Base-by-base conservation (phyloP, 2,113 vertebrate species). In the Egretta garzetta region DNA sequence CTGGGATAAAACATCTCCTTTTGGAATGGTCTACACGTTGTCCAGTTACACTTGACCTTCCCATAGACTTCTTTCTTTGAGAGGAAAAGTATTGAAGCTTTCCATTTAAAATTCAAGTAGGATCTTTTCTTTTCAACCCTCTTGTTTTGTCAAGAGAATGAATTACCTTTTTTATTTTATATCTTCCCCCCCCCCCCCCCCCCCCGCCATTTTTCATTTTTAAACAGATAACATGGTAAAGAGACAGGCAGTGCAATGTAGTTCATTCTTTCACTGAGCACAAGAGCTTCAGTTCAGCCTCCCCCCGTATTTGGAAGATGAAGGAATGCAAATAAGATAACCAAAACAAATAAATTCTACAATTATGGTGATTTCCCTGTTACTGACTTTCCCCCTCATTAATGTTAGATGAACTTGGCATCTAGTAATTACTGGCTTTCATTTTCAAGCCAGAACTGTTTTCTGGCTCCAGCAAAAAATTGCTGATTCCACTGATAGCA, bases 341-440 rank as follows among this genome's bases (percentile, higher is more conserved):
- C 79, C n/a, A 81, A 94, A 79, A 33, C 63, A 85, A 83, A 59
- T 41, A 66, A 77, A 91, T 73, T 76, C 52, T 72, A 82, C 74
- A 70, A 43, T 96, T 87, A 92, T 62, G 60, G 85, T 80, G 74
- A 84, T 93, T 96, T 89, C 23, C 35, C n/a, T 71, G 59, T 80
- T 94, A 28, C 62, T 83, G 55, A 64, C 53, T 93, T 63, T 15
- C n/a, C 39, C 22, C 23, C 39, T 96, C 70, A 55, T 95, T 96
- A 89, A 92, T 55, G 47, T 95, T 93, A 76, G 56, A 89, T 92
- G 76, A 90, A 94, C 81, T 96, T 96, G 87, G 80, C 87, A 95
- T 93, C 52, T 82, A 30, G 43, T 92, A 94, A 96, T 96, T 96
- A 90, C 72, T 86, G 59, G n/a, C 41, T 87, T 86, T 90, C 1